phyloP scores from a whole-genome alignment of 2,888 invertebrate genomes.

The Drosophila antonietae region DNA sequence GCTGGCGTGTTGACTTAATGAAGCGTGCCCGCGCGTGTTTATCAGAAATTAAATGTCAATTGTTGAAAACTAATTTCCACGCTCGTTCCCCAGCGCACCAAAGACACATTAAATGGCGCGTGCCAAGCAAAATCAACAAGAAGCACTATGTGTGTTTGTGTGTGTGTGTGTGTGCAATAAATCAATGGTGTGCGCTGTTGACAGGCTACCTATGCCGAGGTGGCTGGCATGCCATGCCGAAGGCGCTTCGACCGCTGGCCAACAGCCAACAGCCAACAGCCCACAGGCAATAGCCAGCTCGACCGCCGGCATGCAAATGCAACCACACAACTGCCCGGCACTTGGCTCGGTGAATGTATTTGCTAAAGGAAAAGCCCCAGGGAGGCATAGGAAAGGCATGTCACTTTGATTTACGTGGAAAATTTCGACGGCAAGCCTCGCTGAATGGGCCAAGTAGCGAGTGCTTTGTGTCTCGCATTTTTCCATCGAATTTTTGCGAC shows the following conservation, averaged over 20 bases:
- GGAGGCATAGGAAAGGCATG: slow-evolving; percentile 49
- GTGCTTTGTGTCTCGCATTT: slow-evolving; percentile 24
- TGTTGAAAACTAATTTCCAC: slow-evolving; percentile 75
- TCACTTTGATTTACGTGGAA: slow-evolving; percentile 76
- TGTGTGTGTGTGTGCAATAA: slow-evolving; percentile 44
- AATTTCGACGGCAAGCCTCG: slow-evolving; percentile 14
- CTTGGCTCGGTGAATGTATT: slow-evolving; percentile 36
- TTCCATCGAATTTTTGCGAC: slow-evolving; percentile 46
- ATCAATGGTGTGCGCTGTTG: slow-evolving; percentile 68
- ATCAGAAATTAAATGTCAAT: slow-evolving; percentile 82
- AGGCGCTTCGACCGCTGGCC: slow-evolving; percentile 20
- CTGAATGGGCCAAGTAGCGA: slow-evolving; percentile 20
- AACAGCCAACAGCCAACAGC: slow-evolving; percentile 3
- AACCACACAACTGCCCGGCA: slow-evolving; percentile 37
- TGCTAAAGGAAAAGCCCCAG: neutral
- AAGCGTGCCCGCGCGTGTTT: slow-evolving; percentile 77
- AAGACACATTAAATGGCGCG: slow-evolving; percentile 67
- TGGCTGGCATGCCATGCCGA: slow-evolving; percentile 37
- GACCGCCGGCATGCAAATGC: slow-evolving; percentile 34
- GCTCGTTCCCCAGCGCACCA: slow-evolving; percentile 8
- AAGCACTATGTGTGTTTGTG: neutral
- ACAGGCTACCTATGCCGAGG: slow-evolving; percentile 61
- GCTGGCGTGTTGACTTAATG: slow-evolving; percentile 80
- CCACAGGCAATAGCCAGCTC: slow-evolving; percentile 1
- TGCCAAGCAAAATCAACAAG: slow-evolving; percentile 49